Base-by-base conservation (phyloP, 2,888 invertebrate species). In the Cantharis rustica region DNA sequence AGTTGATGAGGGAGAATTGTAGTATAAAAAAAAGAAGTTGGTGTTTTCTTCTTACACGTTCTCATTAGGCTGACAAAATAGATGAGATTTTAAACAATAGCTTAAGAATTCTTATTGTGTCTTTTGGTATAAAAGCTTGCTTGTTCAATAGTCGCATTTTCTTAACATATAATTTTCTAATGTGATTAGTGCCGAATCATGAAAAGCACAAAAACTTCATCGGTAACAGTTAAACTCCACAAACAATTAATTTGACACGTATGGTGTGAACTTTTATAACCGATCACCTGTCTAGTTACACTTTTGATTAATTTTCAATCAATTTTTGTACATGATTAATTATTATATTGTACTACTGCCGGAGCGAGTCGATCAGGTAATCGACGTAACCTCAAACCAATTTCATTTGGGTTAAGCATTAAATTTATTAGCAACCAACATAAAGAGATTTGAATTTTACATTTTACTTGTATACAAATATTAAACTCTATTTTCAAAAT, bases 301-400 rank as follows among this genome's bases (percentile, higher is more conserved):
- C 84, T 87, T 88, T 88, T 88, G 88, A 88, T 88, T 88, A 88
- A 88, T 88, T 88, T 88, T 87, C 88, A 88, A 88, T 88, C 88
- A 87, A 87, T 87, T 88, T 86, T 86, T 85, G 81, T 76, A 81
- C 84, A 86, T 88, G 88, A 88, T 88, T 88, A 88, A 88, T 88
- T 86, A 85, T 85, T 82, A 79, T 83, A 80, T 83, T 68, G 80
- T 82, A 84, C 82, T 85, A 85, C 83, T 83, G 83, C 73, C 79
- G 75, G 77, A 79, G 76, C 80, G 75, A 79, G 79, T 75, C 79
- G 78, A 78, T 80, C 83, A 82, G 81, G 83, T 81, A 82, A 81
- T 79, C 80, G 81, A 79, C 73, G 62, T 76, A 78, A 75, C 71
- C 75, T 78, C 75, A 75, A 71, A 73, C 68, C 73, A 27, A 75